Conservation (phyloP, 2,888 invertebrate genomes). For the Laspeyria flexula region DNA sequence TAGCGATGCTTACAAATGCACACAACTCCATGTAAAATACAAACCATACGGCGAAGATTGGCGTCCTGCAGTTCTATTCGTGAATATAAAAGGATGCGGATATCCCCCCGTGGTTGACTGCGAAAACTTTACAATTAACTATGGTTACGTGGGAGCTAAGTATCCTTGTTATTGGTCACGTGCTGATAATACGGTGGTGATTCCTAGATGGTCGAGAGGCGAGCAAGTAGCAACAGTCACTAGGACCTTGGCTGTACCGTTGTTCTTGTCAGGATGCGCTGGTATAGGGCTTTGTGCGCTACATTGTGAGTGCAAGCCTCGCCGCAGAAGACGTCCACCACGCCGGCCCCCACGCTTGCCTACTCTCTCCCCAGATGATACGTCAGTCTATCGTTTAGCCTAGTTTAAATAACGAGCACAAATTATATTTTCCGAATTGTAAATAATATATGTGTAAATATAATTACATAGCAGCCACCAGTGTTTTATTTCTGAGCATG, state of each 20-base stretch:
- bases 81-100: slow-evolving; percentile 94
- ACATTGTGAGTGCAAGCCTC: slow-evolving; percentile 94
- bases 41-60: slow-evolving; percentile 79
- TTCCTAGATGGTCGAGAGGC: slow-evolving; percentile 93
- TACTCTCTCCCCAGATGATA: slow-evolving; percentile 84
- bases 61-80: slow-evolving; percentile 88
- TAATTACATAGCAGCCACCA: slow-evolving; percentile 20
- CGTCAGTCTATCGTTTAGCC: slow-evolving; percentile 77
- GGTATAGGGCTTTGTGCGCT: slow-evolving; percentile 94
- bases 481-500: slow-evolving; percentile 23
- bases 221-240: slow-evolving; percentile 93
- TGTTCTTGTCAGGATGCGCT: slow-evolving; percentile 93
- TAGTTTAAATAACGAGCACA: slow-evolving; percentile 52
- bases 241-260: slow-evolving; percentile 93
- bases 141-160: slow-evolving; percentile 89
- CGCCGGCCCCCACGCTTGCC: slow-evolving; percentile 88
- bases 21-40: slow-evolving; percentile 88
- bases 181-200: slow-evolving; percentile 92
- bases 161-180: slow-evolving; percentile 90
- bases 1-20: slow-evolving; percentile 90
- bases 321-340: slow-evolving; percentile 88
- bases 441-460: slow-evolving; percentile 57
- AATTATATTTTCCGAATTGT: slow-evolving; percentile 50
- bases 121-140: slow-evolving; percentile 90
- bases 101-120: slow-evolving; percentile 92